phyloP scores from a whole-genome alignment of 2,888 invertebrate species.

The Drosophila buzzatii region DNA sequence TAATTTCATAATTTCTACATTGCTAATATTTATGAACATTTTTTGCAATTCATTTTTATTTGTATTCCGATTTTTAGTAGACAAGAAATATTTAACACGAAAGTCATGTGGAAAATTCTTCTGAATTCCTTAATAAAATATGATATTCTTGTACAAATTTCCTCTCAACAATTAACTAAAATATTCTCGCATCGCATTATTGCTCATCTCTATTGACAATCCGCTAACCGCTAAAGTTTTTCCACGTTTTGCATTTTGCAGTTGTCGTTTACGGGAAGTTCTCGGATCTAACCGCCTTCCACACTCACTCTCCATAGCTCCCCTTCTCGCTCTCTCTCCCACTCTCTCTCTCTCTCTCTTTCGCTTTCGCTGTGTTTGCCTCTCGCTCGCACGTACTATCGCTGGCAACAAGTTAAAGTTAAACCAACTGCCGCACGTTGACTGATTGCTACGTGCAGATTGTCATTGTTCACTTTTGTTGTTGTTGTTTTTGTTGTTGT shows the following conservation, averaged over 20 bases:
- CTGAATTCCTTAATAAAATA: not conserved
- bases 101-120: too few relatives aligned
- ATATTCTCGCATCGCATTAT: slow-evolving; percentile 48
- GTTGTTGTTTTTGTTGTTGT: slow-evolving; percentile 17
- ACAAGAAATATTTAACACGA: too few relatives aligned
- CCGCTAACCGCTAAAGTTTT: slow-evolving; percentile 52
- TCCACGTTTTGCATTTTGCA: slow-evolving; percentile 74
- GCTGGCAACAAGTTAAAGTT: slow-evolving; percentile 78
- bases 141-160: not conserved
- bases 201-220: slow-evolving; percentile 67
- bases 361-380: not conserved
- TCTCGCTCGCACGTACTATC: slow-evolving; percentile 40
- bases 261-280: slow-evolving; percentile 63
- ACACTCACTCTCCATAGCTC: slow-evolving; percentile 9
- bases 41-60: too few relatives aligned
- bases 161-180: too few relatives aligned
- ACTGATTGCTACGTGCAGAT: slow-evolving; percentile 84
- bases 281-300: slow-evolving; percentile 35
- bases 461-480: slow-evolving; percentile 79
- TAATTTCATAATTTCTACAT: too few relatives aligned
- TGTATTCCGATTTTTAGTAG: too few relatives aligned
- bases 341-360: slow-evolving; percentile 16
- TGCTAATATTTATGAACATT: too few relatives aligned
- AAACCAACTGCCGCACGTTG: slow-evolving; percentile 81
- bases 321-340: slow-evolving; percentile 5